phyloP scores from a whole-genome alignment of 2,888 invertebrate species.

The Himalopsyche anomala region DNA sequence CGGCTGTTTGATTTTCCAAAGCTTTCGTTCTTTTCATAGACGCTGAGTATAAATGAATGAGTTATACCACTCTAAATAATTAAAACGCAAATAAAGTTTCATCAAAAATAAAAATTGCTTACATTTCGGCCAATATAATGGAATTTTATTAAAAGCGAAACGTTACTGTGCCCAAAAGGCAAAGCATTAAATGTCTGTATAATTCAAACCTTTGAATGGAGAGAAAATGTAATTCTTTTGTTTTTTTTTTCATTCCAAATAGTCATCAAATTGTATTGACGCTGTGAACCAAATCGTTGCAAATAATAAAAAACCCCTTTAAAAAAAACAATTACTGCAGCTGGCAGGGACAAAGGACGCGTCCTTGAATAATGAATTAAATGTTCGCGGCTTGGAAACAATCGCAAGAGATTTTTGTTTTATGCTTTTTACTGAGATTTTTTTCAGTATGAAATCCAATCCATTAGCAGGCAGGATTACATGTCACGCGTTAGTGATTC shows the following conservation, averaged over 20 bases:
- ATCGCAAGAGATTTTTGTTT: neutral
- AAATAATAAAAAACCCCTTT: constrained; percentile 29
- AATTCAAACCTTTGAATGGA: constrained; percentile 3
- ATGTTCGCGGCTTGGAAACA: constrained; percentile 22
- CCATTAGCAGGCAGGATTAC: no score
- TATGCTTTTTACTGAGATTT: neutral
- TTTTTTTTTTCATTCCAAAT: neutral
- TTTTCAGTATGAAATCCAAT: no score
- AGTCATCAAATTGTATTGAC: constrained; percentile 13
- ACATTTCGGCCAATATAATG: no score
- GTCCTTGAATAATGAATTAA: constrained; percentile 26
- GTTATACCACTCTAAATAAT: no score
- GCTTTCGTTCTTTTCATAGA: no score
- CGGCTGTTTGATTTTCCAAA: no score
- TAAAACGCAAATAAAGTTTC: no score
- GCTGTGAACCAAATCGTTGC: constrained; percentile 26
- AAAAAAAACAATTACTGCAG: constrained; percentile 19
- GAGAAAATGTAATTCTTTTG: constrained; percentile 14
- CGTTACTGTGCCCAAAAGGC: neutral
- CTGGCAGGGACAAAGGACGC: constrained; percentile 17
- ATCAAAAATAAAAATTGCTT: no score
- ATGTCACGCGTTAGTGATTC: no score
- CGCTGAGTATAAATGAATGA: no score
- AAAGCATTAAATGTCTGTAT: constrained; percentile 10
- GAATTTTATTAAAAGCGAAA: neutral